Evolutionary conservation across 2,888 invertebrate genomes (phyloP).

Genomic region (Leptothorax acervorum): DNA sequence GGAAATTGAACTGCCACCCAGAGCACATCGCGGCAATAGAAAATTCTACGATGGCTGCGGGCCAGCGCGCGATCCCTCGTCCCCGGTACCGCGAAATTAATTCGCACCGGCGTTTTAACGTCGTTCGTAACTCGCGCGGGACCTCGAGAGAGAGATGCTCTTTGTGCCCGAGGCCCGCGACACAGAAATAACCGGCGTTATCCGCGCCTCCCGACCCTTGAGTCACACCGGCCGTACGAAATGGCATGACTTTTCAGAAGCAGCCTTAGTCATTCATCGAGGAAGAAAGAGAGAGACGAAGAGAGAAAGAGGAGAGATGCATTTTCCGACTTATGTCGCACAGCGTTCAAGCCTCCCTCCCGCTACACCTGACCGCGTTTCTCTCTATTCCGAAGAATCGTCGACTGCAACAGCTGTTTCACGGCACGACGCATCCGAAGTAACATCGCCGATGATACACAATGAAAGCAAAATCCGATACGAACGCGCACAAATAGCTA

Average conservation of each 20-base stretch:
- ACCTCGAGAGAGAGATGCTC: conserved; percentile 45
- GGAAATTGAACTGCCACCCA: conserved; percentile 6
- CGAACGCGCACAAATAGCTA: neutral
- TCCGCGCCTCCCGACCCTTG: conserved; percentile 69
- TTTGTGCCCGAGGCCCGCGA: conserved; percentile 66
- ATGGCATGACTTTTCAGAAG: conserved; percentile 68
- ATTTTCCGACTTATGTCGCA: conserved; percentile 28
- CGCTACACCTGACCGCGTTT: conserved; percentile 55
- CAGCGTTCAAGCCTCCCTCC: conserved; percentile 19
- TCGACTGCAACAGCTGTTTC: conserved; percentile 56
- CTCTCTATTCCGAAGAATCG: conserved; percentile 54
- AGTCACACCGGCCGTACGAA: conserved; percentile 64
- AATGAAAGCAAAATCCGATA: conserved; percentile 21
- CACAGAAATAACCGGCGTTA: conserved; percentile 73
- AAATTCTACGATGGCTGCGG: conserved; percentile 42
- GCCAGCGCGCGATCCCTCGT: conserved; percentile 38
- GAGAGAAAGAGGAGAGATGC: conserved; percentile 17
- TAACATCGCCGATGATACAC: conserved; percentile 67
- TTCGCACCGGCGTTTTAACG: conserved; percentile 44
- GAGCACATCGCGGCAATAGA: conserved; percentile 21
- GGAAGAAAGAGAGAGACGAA: conserved; percentile 11
- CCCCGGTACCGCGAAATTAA: conserved; percentile 54
- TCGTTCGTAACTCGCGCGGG: conserved; percentile 52
- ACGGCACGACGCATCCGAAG: conserved; percentile 48
- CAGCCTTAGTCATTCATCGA: conserved; percentile 74